Percentiles rank a stretch among this genome's conserved stretches.
Conservation (phyloP, 2,113 vertebrate species). For the Thinocorus orbignyianus region DNA sequence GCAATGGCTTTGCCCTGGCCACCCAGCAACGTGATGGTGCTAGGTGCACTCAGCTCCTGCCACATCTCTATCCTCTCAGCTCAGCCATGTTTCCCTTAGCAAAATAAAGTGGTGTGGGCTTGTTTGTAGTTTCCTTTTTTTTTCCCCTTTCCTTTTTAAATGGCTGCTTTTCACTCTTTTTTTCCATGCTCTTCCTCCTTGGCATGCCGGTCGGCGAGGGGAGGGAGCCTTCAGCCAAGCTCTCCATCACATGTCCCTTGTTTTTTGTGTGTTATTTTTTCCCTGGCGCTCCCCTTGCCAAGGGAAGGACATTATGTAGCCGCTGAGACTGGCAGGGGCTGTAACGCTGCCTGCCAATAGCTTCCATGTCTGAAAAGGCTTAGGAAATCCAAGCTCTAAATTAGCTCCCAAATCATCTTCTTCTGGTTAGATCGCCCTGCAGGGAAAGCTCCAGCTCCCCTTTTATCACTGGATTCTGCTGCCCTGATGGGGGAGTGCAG, state of each 20-base stretch:
- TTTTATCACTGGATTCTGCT: not conserved
- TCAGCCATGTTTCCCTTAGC: not conserved
- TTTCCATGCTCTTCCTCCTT: not conserved
- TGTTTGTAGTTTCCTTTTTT: rapidly evolving
- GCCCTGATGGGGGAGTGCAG: rapidly evolving
- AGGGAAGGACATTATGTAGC: conserved; percentile 53
- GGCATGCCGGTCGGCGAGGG: not conserved
- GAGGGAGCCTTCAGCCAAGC: conserved; percentile 16
- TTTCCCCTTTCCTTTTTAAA: not conserved
- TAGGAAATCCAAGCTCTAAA: conserved; percentile 52
- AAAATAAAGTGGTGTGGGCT: rapidly evolving
- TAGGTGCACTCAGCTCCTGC: not conserved
- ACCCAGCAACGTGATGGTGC: rapidly evolving
- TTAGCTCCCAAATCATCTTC: conserved; percentile 21
- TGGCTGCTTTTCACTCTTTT: not conserved
- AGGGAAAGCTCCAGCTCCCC: not conserved
- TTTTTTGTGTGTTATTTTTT: conserved; percentile 60
- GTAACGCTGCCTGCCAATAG: conserved; percentile 31
- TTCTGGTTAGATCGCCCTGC: not conserved
- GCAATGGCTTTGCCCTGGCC: not conserved
- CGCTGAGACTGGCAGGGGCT: conserved; percentile 41
- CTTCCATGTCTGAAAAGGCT: conserved; percentile 27
- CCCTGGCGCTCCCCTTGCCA: conserved; percentile 44
- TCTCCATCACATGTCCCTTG: conserved; percentile 52
- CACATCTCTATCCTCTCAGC: not conserved